Percentiles rank a stretch among this genome's conserved stretches.
Conservation (phyloP, 2,113 vertebrate genomes). For the Donacobius atricapilla region DNA sequence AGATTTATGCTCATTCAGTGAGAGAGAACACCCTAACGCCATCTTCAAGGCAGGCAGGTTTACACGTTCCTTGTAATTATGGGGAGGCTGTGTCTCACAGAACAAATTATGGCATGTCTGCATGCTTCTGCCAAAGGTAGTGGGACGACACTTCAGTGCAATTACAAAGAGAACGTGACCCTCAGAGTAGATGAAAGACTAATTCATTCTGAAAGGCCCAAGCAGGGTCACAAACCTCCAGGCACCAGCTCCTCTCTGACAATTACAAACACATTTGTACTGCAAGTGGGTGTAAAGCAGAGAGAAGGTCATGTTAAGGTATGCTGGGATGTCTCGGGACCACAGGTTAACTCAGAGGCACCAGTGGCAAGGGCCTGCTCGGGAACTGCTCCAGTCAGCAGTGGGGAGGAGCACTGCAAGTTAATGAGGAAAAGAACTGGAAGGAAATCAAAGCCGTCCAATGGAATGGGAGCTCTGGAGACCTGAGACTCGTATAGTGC, state of each 20-base stretch:
- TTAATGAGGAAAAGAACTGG: background rate
- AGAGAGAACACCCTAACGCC: background rate
- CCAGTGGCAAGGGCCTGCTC: background rate
- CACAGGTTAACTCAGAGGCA: background rate
- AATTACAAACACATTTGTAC: background rate
- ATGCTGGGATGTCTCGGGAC: background rate
- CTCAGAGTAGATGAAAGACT: background rate
- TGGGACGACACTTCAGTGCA: slow-evolving; percentile 5
- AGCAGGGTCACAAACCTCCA: slow-evolving; percentile 7
- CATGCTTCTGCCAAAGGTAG: background rate
- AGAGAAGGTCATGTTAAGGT: background rate
- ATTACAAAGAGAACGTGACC: background rate
- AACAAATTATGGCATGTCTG: slow-evolving; percentile 11
- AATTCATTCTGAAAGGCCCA: background rate
- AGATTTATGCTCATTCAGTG: background rate
- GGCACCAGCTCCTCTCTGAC: background rate
- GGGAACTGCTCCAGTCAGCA: background rate
- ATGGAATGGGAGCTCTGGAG: background rate
- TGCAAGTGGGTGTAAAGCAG: background rate
- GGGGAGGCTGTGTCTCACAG: background rate
- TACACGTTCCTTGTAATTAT: background rate
- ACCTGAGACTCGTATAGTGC: background rate
- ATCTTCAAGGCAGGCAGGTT: background rate
- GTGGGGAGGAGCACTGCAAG: background rate
- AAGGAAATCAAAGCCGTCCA: background rate